Evolutionary conservation across 2,797 vertebrate species (phyloP).

Genomic region (Huso huso): DNA sequence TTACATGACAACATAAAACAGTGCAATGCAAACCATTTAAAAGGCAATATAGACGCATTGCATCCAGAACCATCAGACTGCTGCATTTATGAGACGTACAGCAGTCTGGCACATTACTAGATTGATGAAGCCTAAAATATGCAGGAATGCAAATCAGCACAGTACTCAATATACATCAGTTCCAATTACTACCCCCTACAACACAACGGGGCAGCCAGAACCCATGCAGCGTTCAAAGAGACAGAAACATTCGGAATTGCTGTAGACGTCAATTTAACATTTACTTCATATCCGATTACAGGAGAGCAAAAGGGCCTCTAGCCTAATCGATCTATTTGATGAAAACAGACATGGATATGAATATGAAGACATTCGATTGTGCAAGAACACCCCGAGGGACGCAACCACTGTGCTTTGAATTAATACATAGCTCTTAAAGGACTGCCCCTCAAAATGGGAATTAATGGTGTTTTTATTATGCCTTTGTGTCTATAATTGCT

Average conservation of each 20-base stretch:
- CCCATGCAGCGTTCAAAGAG: too few species aligned
- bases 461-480: neutral
- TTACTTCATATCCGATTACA: neutral
- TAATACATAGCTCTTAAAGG: neutral
- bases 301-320: neutral
- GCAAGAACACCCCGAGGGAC: neutral
- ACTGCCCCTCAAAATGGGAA: neutral
- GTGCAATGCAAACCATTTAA: too few species aligned
- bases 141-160: too few species aligned
- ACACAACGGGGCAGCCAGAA: too few species aligned
- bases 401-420: neutral
- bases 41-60: too few species aligned
- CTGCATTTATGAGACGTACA: too few species aligned
- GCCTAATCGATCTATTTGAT: neutral
- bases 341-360: neutral
- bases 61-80: too few species aligned
- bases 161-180: too few species aligned
- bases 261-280: neutral
- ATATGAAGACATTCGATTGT: neutral
- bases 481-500: neutral
- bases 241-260: neutral
- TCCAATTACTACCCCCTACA: too few species aligned
- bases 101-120: too few species aligned
- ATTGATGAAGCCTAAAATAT: too few species aligned
- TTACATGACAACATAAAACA: too few species aligned